Evolutionary conservation across 2,113 vertebrate genomes (phyloP).

Genomic region (Trematocara stigmaticum): DNA sequence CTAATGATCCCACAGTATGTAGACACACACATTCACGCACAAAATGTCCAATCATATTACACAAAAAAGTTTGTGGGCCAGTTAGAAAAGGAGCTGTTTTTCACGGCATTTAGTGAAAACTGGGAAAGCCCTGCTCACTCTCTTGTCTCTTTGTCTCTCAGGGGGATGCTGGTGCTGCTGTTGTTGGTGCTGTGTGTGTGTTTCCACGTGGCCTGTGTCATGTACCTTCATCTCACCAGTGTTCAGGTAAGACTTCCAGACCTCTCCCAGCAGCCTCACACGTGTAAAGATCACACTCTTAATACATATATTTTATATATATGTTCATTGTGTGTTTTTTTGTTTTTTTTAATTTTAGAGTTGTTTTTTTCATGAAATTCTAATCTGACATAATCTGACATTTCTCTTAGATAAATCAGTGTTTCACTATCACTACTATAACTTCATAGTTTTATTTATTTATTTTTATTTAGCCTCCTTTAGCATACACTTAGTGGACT

Average conservation of each 20-base stretch:
- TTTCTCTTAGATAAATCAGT: background rate
- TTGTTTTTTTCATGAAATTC: background rate
- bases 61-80: background rate
- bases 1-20: conserved; percentile 96
- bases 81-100: conserved; percentile 7
- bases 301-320: background rate
- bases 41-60: background rate
- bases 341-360: background rate
- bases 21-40: background rate
- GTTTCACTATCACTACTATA: background rate
- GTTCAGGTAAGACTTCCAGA: conserved; percentile 82
- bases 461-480: background rate
- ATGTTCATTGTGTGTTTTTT: rapidly evolving
- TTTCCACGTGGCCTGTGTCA: conserved; percentile 91
- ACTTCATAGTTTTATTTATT: background rate
- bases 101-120: background rate
- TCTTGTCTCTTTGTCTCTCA: conserved; percentile 47
- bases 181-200: conserved; percentile 93
- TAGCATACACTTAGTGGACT: background rate
- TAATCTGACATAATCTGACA: background rate
- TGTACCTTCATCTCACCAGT: conserved; percentile 91
- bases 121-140: conserved; percentile 1
- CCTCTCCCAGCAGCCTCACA: background rate
- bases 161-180: conserved; percentile 86
- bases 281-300: background rate